A percentile compares a stretch with the other conserved stretches of the same genome.
Conservation (phyloP, 1,140 invertebrate species). For the Lysiphlebus fabarum region DNA sequence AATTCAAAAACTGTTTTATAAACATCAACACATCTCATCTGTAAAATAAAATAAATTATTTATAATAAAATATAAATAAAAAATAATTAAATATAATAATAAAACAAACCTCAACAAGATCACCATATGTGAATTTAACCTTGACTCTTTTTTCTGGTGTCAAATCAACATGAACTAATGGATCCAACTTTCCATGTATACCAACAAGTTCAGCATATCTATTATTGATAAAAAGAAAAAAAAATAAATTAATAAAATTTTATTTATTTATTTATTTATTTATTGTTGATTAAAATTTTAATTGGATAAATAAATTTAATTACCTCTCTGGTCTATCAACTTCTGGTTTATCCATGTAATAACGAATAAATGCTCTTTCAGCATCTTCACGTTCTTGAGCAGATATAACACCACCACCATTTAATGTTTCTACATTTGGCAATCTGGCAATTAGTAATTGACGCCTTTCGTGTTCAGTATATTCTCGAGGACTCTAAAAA, state of each 20-base stretch:
- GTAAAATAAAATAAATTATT: constrained; percentile 22
- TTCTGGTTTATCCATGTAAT: constrained; percentile 85
- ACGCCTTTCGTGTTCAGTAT: constrained; percentile 81
- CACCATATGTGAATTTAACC: constrained; percentile 76
- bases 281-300: neutral
- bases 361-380: constrained; percentile 88
- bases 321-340: constrained; percentile 72
- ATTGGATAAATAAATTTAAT: neutral
- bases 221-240: constrained; percentile 17
- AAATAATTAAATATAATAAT: constrained; percentile 19
- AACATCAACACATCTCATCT: constrained; percentile 69
- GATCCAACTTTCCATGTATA: constrained; percentile 83
- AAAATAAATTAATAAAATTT: neutral
- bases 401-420: constrained; percentile 82
- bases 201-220: constrained; percentile 78
- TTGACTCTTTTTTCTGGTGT: constrained; percentile 81
- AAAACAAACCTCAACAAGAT: constrained; percentile 63
- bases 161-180: constrained; percentile 80
- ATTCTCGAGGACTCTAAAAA: constrained; percentile 69
- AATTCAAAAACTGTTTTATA: constrained; percentile 75
- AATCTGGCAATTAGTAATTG: constrained; percentile 83
- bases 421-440: constrained; percentile 79
- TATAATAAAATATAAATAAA: constrained; percentile 7
- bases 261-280: neutral
- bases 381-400: constrained; percentile 84